These are phyloP conservation scores for Amphibalanus amphitrite DNA, from an alignment of 1,140 invertebrate species.

Conservation along the genomic window DNA sequence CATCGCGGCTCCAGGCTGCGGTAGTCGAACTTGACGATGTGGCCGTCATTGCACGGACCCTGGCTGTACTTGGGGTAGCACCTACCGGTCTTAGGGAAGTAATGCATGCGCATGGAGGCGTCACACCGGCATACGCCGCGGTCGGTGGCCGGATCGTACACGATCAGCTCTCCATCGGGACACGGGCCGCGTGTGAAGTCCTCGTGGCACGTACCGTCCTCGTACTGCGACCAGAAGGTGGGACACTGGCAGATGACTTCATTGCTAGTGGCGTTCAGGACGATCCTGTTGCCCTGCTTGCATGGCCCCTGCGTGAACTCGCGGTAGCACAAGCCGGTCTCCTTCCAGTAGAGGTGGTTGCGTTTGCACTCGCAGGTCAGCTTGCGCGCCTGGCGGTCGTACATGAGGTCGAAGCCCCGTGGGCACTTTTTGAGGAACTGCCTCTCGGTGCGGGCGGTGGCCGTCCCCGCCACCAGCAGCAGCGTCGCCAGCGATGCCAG, in stretches of 20 bases:
- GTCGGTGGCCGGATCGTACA: conserved; percentile 12
- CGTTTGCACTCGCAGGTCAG: conserved; percentile 19
- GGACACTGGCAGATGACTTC: conserved; percentile 14
- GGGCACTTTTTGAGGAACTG: conserved; percentile 9
- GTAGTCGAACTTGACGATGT: conserved; percentile 22
- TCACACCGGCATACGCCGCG: conserved; percentile 19
- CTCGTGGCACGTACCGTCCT: conserved; percentile 17
- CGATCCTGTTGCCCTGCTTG: conserved; percentile 12
- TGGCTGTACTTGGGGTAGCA: conserved; percentile 21
- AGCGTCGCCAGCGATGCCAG: not conserved
- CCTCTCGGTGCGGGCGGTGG: not conserved
- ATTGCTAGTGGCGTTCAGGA: conserved; percentile 10
- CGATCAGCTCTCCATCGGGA: conserved; percentile 18
- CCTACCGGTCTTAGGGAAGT: conserved; percentile 14
- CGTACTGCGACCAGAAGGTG: conserved; percentile 14
- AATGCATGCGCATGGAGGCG: conserved; percentile 18
- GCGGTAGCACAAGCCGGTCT: conserved; percentile 18
- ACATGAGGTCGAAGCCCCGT: conserved; percentile 12
- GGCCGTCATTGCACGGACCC: conserved; percentile 19
- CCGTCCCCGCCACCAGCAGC: not conserved
- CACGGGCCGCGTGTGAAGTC: conserved; percentile 20
- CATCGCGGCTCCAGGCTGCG: conserved; percentile 17
- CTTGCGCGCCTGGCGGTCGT: conserved; percentile 11
- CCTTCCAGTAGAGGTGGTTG: conserved; percentile 20
- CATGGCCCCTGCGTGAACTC: conserved; percentile 19